Conservation (phyloP, 1,140 invertebrate species). For the Drosophila ercepeae region DNA sequence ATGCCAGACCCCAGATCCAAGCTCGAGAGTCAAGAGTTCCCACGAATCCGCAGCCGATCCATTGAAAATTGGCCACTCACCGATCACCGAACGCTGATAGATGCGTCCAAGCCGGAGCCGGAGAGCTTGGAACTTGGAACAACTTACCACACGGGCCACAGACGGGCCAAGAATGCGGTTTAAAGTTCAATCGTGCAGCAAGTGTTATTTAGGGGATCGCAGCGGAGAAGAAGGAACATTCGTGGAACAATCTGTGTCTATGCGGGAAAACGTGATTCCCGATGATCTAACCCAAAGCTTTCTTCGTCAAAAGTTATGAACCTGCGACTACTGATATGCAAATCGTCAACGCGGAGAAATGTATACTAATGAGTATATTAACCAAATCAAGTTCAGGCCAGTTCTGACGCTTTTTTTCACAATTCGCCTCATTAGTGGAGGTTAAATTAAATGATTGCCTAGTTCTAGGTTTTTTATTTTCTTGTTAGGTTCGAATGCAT, state of each 20-base stretch:
- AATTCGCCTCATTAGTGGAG: constrained; percentile 66
- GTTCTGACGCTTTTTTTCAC: constrained; percentile 57
- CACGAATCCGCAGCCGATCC: constrained; percentile 53
- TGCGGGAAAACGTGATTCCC: constrained; percentile 18
- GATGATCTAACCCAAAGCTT: constrained; percentile 44
- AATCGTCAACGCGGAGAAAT: constrained; percentile 63
- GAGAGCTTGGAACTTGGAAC: too few relatives aligned
- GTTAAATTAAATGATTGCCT: constrained; percentile 15
- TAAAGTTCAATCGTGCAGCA: constrained; percentile 82
- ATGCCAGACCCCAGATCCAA: constrained; percentile 56
- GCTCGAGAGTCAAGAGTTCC: constrained; percentile 65
- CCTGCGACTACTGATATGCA: constrained; percentile 60
- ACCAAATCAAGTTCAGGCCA: constrained; percentile 51
- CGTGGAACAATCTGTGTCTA: neutral
- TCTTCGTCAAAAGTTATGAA: constrained; percentile 49
- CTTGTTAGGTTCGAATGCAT: constrained; percentile 32
- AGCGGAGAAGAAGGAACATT: constrained; percentile 22
- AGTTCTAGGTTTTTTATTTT: constrained; percentile 2
- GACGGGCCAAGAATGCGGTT: constrained; percentile 72
- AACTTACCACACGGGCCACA: constrained; percentile 13
- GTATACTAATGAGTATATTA: constrained; percentile 72
- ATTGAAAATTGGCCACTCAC: constrained; percentile 65
- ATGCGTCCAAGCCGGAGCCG: constrained; percentile 54
- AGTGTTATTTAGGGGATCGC: constrained; percentile 60
- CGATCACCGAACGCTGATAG: constrained; percentile 54